Conservation (phyloP, 2,888 invertebrate genomes). For the Arenicola marina region DNA sequence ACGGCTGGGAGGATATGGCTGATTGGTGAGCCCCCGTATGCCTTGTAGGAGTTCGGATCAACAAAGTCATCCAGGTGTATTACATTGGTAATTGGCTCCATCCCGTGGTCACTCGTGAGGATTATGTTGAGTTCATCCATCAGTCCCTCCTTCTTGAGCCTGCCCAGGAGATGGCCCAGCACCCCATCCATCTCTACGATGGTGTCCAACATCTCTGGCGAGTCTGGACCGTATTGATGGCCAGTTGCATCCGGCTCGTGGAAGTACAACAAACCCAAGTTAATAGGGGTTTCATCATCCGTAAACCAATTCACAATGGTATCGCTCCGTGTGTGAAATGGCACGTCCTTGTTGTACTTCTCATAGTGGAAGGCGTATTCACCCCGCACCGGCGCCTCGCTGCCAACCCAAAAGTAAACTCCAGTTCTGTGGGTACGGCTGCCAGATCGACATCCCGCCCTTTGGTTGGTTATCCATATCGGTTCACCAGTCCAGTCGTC, state of each 20-base stretch:
- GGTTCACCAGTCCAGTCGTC: constrained; percentile 44
- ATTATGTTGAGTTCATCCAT: constrained; percentile 69
- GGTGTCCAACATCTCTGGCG: constrained; percentile 61
- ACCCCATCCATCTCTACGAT: constrained; percentile 63
- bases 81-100: constrained; percentile 11
- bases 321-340: constrained; percentile 42
- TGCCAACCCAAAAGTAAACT: constrained; percentile 75
- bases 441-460: constrained; percentile 58
- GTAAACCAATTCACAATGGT: constrained; percentile 51
- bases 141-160: constrained; percentile 65
- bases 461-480: constrained; percentile 64
- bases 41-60: constrained; percentile 62
- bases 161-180: constrained; percentile 64
- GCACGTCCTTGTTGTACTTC: constrained; percentile 50
- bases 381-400: constrained; percentile 64
- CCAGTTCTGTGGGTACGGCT: constrained; percentile 67
- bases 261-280: constrained; percentile 73
- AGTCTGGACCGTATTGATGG: constrained; percentile 66
- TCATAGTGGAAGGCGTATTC: constrained; percentile 37
- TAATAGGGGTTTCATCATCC: constrained; percentile 66
- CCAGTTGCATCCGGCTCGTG: constrained; percentile 72
- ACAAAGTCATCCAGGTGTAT: constrained; percentile 44
- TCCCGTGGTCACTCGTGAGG: constrained; percentile 75
- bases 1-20: constrained; percentile 68
- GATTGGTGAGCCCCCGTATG: constrained; percentile 67